Percentiles rank a stretch among this genome's conserved stretches.
Conservation (phyloP, 2,113 vertebrate genomes). For the Paradisaea rubra region DNA sequence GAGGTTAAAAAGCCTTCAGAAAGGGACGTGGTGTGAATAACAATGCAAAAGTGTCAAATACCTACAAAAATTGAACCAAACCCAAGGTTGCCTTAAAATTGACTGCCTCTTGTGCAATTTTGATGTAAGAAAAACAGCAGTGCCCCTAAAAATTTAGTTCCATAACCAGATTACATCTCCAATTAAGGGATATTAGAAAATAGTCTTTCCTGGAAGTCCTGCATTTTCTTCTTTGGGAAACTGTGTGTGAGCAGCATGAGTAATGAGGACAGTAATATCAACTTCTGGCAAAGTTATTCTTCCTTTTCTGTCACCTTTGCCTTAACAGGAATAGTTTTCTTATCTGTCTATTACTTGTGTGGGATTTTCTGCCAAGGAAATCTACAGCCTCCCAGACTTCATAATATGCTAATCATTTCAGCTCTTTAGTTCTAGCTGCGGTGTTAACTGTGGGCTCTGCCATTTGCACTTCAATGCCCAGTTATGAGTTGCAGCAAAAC, state of each 20-base stretch:
- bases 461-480: neutral
- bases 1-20: neutral
- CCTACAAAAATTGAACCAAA: neutral
- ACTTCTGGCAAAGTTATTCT: neutral
- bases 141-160: neutral
- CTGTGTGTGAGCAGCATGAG: neutral
- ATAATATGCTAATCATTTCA: neutral
- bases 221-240: neutral
- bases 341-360: neutral
- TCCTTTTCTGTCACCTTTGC: conserved; percentile 39
- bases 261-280: neutral
- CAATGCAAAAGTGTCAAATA: neutral
- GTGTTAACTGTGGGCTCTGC: neutral
- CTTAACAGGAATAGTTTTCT: neutral
- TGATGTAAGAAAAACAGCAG: neutral
- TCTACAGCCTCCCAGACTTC: neutral
- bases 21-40: neutral
- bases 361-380: neutral
- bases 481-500: neutral
- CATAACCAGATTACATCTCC: neutral
- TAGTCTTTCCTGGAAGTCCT: neutral
- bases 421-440: neutral
- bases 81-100: neutral
- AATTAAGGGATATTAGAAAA: neutral
- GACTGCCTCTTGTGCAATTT: neutral